These are phyloP conservation scores for Endotricha flammealis DNA, from an alignment of 2,888 invertebrate species.

Conservation along the genomic window DNA sequence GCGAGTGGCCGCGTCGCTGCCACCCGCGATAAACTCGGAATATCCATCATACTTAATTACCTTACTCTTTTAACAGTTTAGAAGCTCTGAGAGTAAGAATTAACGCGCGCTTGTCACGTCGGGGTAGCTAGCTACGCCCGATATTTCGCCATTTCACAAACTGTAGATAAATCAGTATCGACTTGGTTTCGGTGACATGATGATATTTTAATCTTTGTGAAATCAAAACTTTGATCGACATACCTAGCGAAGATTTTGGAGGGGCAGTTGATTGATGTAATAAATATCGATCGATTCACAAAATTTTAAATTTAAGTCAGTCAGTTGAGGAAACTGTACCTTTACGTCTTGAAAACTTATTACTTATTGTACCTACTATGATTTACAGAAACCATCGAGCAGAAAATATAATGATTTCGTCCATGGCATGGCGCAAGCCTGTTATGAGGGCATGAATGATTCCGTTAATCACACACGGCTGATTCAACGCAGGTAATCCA, in stretches of 20 bases:
- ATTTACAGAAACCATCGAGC: slow-evolving; percentile 11
- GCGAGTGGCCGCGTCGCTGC: slow-evolving; percentile 51
- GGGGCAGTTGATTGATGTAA: neutral
- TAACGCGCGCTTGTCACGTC: slow-evolving; percentile 55
- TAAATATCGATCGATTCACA: too few relatives aligned
- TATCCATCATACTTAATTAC: slow-evolving; percentile 74
- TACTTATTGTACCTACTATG: slow-evolving; percentile 6
- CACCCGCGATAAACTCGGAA: slow-evolving; percentile 64
- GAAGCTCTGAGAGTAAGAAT: slow-evolving; percentile 53
- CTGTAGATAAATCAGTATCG: slow-evolving; percentile 39
- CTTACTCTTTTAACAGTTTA: slow-evolving; percentile 67
- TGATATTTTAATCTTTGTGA: slow-evolving; percentile 6
- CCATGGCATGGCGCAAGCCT: slow-evolving; percentile 23
- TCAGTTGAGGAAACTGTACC: too few relatives aligned
- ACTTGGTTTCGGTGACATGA: slow-evolving; percentile 18
- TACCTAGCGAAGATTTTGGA: neutral
- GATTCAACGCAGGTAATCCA: slow-evolving; percentile 28
- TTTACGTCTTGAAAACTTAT: too few relatives aligned
- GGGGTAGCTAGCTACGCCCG: slow-evolving; percentile 21
- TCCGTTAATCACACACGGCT: slow-evolving; percentile 34
- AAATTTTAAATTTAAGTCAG: too few relatives aligned
- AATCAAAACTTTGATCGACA: neutral
- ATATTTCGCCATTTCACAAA: slow-evolving; percentile 46
- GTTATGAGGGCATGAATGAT: slow-evolving; percentile 37
- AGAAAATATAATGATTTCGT: slow-evolving; percentile 14